A percentile compares a stretch with the other conserved stretches of the same genome.
Conservation (phyloP, 1,140 invertebrate genomes). For the Drosophila truncata region DNA sequence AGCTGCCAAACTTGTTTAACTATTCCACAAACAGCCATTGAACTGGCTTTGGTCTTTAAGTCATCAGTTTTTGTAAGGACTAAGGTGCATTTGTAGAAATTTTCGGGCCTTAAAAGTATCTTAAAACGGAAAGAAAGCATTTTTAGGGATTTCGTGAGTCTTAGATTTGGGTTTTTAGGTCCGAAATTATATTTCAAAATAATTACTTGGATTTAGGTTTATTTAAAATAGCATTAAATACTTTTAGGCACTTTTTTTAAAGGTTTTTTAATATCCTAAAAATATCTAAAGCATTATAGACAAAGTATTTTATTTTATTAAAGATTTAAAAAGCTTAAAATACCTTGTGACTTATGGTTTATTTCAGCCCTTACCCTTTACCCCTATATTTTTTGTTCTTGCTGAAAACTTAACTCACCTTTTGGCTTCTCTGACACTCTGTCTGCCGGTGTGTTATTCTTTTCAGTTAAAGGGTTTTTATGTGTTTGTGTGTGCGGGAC, state of each 20-base stretch:
- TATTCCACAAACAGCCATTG: conserved; percentile 36
- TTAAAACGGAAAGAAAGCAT: not conserved
- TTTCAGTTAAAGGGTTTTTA: conserved; percentile 12
- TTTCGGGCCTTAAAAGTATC: not conserved
- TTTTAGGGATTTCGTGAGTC: not conserved
- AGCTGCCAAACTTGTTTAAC: conserved; percentile 60
- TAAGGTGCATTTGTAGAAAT: conserved; percentile 5
- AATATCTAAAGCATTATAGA: not conserved
- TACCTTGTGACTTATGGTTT: not conserved
- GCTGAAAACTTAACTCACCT: not conserved
- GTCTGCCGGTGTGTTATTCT: conserved; percentile 6
- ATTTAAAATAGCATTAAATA: not conserved
- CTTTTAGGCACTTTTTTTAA: not conserved
- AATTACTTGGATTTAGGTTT: too few species aligned
- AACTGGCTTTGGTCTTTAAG: not conserved
- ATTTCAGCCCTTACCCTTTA: not conserved
- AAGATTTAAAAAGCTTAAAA: not conserved
- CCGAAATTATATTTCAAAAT: too few species aligned
- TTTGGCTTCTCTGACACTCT: not conserved
- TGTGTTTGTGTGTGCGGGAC: not conserved
- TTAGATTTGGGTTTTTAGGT: too few species aligned
- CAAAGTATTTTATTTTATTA: not conserved
- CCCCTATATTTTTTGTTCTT: not conserved
- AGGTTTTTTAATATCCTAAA: not conserved
- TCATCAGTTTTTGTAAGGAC: conserved; percentile 52